Evolutionary conservation across 2,113 vertebrate genomes (phyloP), one percentile per base, ranked within the genome.

Genomic region (Poeciliopsis turrubarensis): DNA sequence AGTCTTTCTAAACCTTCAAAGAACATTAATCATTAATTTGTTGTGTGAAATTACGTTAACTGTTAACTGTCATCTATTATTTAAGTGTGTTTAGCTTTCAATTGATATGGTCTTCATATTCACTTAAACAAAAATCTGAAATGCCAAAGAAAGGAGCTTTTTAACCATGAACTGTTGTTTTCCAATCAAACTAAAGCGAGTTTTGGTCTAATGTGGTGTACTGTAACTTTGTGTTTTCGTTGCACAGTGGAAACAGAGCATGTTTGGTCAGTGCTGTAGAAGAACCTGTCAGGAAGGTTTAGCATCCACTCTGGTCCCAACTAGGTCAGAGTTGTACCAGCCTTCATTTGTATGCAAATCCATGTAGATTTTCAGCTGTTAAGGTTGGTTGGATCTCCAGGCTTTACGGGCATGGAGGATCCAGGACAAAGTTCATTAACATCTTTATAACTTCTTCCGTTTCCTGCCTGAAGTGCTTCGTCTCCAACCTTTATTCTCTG

Each of bases 341-440:
- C 68, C 86, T 86, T 90, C 87, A 92, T 93, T 91, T 90, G 78
- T 91, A 93, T 93, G 92, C 90, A 93, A 91, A 93, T 92, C 81
- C 75, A 90, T 90, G 92, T 87, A 93, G 90, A 92, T 91, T 85
- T 87, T 77, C 80, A 73, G 80, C 86, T 92, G 92, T 90, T 92
- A 90, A 91, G 91, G 87, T 88, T 90, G 88, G 85, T 78, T 85
- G 86, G 87, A 78, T 89, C 90, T 89, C 75, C 80, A 83, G 87
- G 89, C 90, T 86, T 81, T 86, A 73, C 79, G 82, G 84, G 73
- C 83, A 77, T 73, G 68, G 73, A 74, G 76, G 47, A 83, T 88
- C 79, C 74, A 80, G 88, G 72, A 87, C 85, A 83, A 75, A 79
- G 77, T 88, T 85, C 80, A 71, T 81, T 80, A 82, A 87, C 75